phyloP scores from a whole-genome alignment of 2,113 vertebrate genomes.

The Thamnaconus septentrionalis region DNA sequence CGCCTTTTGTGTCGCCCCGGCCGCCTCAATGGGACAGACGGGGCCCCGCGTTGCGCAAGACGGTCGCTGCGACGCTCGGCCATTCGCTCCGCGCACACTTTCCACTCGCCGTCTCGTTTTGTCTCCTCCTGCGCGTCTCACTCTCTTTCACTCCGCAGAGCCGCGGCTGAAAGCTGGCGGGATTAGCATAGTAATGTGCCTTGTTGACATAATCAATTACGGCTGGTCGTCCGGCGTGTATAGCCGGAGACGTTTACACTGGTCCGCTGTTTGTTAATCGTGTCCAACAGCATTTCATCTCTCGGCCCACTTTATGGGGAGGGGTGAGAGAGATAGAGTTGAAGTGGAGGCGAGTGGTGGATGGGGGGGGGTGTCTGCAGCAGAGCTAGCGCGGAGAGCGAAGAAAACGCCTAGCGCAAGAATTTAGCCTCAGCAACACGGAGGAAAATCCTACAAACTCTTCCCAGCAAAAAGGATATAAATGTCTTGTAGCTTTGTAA shows the following conservation, averaged over 20 bases:
- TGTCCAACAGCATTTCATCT: slow-evolving; percentile 68
- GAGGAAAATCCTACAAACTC: slow-evolving; percentile 9
- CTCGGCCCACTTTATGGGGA: slow-evolving; percentile 39
- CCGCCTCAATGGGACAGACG: slow-evolving; percentile 64
- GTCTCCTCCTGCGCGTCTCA: slow-evolving; percentile 36
- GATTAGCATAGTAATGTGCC: slow-evolving; percentile 77
- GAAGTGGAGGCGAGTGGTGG: slow-evolving; percentile 38
- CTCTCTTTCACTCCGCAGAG: slow-evolving; percentile 31
- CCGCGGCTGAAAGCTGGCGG: slow-evolving; percentile 29
- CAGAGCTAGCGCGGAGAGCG: no score
- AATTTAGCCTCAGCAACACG: slow-evolving; percentile 27
- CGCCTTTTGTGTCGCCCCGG: slow-evolving; percentile 45
- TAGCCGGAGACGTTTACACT: slow-evolving; percentile 65
- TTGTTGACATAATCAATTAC: slow-evolving; percentile 79
- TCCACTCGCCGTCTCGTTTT: slow-evolving; percentile 43
- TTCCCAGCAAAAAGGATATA: slow-evolving; percentile 1
- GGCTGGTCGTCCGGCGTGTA: slow-evolving; percentile 57
- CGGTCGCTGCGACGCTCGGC: slow-evolving; percentile 48
- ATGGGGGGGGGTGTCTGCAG: neutral
- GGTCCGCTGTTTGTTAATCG: slow-evolving; percentile 69
- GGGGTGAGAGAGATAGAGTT: neutral
- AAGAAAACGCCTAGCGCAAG: neutral
- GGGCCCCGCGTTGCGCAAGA: slow-evolving; percentile 43
- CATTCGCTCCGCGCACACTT: slow-evolving; percentile 57
- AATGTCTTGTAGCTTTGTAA: slow-evolving; percentile 18